Percentiles rank a stretch among this genome's conserved stretches.
Conservation (phyloP, 37 sponge, comb jelly and placozoan species). For the Ephydatia muelleri region DNA sequence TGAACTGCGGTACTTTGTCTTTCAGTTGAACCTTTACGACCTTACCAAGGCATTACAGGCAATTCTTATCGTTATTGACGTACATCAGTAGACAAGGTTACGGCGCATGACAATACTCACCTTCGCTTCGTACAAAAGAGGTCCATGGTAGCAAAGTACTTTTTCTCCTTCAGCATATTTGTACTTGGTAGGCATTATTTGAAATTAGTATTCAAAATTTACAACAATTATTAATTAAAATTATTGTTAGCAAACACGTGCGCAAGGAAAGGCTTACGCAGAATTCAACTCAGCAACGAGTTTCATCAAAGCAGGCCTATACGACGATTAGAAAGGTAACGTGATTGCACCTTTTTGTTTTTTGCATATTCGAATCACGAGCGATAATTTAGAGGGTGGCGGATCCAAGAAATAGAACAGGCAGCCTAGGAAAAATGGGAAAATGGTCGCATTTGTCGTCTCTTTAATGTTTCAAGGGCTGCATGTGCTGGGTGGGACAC, state of each 20-base stretch:
- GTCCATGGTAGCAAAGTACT: constrained; percentile 94
- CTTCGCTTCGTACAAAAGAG: constrained; percentile 92
- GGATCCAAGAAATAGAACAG: too few species aligned
- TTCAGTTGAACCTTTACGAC: constrained; percentile 61
- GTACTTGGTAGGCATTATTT: constrained; percentile 40
- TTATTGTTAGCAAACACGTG: too few species aligned
- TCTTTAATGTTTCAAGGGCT: not conserved
- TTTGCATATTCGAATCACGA: too few species aligned
- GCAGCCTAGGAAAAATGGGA: too few species aligned
- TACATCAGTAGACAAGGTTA: not conserved
- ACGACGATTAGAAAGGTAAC: too few species aligned
- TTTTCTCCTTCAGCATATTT: constrained; percentile 90
- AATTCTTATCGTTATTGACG: not conserved
- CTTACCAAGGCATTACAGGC: constrained; percentile 19
- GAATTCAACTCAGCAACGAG: too few species aligned
- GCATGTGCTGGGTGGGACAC: not conserved
- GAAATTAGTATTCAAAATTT: too few species aligned
- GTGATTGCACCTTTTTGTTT: too few species aligned
- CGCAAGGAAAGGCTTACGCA: too few species aligned
- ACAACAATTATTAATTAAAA: too few species aligned
- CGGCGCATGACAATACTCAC: constrained; percentile 18
- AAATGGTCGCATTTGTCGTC: not conserved
- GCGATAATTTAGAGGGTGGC: too few species aligned
- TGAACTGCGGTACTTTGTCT: constrained; percentile 68
- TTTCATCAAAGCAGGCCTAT: too few species aligned